These are phyloP conservation scores for Tachina fera DNA, from an alignment of 2,888 invertebrate genomes.

Conservation along the genomic window DNA sequence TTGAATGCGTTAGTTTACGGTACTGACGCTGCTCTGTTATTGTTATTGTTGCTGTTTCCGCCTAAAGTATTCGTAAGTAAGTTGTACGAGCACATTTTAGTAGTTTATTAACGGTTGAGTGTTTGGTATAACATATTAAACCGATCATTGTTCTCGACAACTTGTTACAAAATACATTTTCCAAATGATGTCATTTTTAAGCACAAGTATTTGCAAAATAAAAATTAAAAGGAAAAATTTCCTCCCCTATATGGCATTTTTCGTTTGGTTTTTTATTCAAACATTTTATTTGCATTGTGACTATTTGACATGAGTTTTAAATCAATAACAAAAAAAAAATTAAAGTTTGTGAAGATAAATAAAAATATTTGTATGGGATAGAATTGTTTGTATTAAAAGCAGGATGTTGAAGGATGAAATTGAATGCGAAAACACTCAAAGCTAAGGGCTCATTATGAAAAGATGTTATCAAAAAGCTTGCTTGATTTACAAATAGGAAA, in stretches of 20 bases:
- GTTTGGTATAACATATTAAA: constrained; percentile 80
- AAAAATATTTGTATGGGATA: neutral
- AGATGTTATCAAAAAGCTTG: neutral
- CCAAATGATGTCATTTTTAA: constrained; percentile 68
- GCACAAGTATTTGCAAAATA: constrained; percentile 38
- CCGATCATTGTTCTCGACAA: constrained; percentile 81
- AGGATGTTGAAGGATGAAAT: neutral
- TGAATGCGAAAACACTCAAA: neutral
- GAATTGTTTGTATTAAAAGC: constrained; percentile 22
- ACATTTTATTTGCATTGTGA: constrained; percentile 43
- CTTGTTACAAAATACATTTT: constrained; percentile 74
- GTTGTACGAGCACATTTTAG: constrained; percentile 37
- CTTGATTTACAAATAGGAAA: neutral
- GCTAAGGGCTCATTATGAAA: neutral
- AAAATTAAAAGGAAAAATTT: neutral
- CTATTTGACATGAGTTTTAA: constrained; percentile 45
- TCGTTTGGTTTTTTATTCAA: constrained; percentile 6
- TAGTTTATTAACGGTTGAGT: constrained; percentile 54
- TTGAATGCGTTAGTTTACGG: constrained; percentile 42
- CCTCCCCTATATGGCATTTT: neutral
- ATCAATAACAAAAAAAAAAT: constrained; percentile 20
- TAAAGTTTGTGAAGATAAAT: neutral
- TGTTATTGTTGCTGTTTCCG: constrained; percentile 6
- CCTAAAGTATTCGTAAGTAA: constrained; percentile 12
- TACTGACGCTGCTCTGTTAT: neutral